phyloP scores from a whole-genome alignment of 2,797 vertebrate species.

The Onychomys leucogaster region DNA sequence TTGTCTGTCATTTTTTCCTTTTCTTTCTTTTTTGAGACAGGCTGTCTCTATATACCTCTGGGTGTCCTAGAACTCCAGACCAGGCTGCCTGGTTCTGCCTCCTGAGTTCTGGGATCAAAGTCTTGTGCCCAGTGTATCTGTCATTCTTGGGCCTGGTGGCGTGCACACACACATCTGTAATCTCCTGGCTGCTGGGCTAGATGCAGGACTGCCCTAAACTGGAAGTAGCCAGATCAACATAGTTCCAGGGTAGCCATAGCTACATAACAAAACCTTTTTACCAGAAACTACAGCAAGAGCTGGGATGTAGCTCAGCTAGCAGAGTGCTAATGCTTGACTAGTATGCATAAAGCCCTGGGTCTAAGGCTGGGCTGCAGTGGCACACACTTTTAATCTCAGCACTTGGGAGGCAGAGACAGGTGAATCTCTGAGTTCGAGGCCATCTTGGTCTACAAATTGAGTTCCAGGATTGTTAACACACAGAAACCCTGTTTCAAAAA shows the following conservation, averaged over 20 bases:
- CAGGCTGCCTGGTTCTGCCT: background rate
- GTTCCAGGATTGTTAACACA: too few species aligned
- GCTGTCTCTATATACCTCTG: too few species aligned
- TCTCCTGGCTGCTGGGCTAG: background rate
- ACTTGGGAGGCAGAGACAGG: too few species aligned
- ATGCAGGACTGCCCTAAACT: background rate
- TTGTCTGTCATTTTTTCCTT: background rate
- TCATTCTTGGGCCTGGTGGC: too few species aligned
- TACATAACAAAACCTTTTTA: too few species aligned
- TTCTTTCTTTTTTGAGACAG: too few species aligned
- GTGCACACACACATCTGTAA: background rate
- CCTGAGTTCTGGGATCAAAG: background rate
- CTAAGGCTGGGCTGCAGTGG: too few species aligned
- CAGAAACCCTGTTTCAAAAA: too few species aligned
- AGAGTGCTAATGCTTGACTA: background rate
- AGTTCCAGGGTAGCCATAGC: background rate
- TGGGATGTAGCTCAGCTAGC: background rate
- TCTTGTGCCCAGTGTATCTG: background rate
- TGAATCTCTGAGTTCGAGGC: too few species aligned
- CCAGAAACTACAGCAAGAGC: background rate
- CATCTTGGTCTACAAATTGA: too few species aligned
- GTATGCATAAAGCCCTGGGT: background rate
- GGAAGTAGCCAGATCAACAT: background rate
- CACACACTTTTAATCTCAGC: too few species aligned
- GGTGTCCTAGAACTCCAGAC: too few species aligned